A percentile compares a stretch with the other conserved stretches of the same genome.
Evolutionary conservation across 2,888 invertebrate species (phyloP).

Genomic region (Sepiola atlantica): DNA sequence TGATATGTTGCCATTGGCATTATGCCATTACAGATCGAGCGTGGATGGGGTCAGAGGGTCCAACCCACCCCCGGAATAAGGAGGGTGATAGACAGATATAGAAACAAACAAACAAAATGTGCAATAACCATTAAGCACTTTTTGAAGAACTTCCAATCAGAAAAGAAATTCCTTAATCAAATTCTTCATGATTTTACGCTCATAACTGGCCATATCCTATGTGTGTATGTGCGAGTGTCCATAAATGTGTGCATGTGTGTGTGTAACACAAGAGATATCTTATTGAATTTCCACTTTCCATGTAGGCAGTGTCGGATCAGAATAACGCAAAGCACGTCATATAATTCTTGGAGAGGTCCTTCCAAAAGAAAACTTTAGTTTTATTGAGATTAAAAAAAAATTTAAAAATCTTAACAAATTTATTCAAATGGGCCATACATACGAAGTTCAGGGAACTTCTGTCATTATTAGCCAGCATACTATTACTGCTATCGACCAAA

Average conservation of each 20-base stretch:
- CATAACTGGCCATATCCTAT: not conserved
- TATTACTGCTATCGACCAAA: too few relatives aligned
- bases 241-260: not conserved
- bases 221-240: not conserved
- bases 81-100: not conserved
- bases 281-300: not conserved
- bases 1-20: not conserved
- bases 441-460: too few relatives aligned
- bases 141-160: not conserved
- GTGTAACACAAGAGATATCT: not conserved
- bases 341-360: not conserved
- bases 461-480: too few relatives aligned
- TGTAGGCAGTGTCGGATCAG: not conserved
- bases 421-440: too few relatives aligned
- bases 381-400: too few relatives aligned
- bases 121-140: not conserved
- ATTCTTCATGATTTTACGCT: not conserved
- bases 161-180: not conserved
- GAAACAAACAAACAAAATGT: conserved; percentile 1
- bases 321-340: not conserved
- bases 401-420: too few relatives aligned
- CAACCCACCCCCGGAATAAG: not conserved
- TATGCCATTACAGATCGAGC: not conserved
- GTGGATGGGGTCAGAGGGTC: not conserved
- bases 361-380: not conserved